These are phyloP conservation scores for Hemistola chrysoprasaria DNA, from an alignment of 2,888 invertebrate genomes.

Conservation along the genomic window DNA sequence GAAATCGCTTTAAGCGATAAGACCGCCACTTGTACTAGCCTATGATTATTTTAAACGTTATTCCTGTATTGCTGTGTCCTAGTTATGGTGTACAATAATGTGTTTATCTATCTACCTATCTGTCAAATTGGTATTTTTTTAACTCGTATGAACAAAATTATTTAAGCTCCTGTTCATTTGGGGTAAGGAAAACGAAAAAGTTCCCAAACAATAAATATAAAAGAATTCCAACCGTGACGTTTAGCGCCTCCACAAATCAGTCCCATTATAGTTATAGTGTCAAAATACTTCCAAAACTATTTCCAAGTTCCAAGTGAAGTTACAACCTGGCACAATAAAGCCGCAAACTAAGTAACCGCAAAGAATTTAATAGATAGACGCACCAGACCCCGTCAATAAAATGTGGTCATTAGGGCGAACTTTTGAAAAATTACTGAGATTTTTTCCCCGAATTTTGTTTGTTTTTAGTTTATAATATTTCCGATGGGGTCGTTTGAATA, in stretches of 20 bases:
- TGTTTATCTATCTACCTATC: no score
- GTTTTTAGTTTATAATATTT: conserved; percentile 60
- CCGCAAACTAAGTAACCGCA: conserved; percentile 45
- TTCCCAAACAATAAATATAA: conserved; percentile 12
- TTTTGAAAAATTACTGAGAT: conserved; percentile 39
- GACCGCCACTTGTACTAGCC: no score
- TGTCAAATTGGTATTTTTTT: no score
- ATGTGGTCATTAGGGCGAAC: conserved; percentile 43
- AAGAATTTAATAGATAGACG: conserved; percentile 65
- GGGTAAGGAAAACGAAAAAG: conserved; percentile 8
- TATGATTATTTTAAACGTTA: no score
- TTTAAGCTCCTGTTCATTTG: no score
- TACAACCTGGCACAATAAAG: conserved; percentile 36
- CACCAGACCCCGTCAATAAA: conserved; percentile 57
- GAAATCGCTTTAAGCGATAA: no score
- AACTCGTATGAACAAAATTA: not conserved
- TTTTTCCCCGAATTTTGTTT: conserved; percentile 43
- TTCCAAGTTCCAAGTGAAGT: conserved; percentile 36
- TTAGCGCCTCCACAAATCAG: conserved; percentile 30
- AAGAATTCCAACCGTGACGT: conserved; percentile 16
- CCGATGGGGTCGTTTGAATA: conserved; percentile 56
- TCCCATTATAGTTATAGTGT: conserved; percentile 32
- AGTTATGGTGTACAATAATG: no score
- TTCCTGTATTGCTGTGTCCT: no score
- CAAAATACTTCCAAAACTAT: conserved; percentile 42